Conservation (phyloP, 2,888 invertebrate species). For the Cactoblastis cactorum region DNA sequence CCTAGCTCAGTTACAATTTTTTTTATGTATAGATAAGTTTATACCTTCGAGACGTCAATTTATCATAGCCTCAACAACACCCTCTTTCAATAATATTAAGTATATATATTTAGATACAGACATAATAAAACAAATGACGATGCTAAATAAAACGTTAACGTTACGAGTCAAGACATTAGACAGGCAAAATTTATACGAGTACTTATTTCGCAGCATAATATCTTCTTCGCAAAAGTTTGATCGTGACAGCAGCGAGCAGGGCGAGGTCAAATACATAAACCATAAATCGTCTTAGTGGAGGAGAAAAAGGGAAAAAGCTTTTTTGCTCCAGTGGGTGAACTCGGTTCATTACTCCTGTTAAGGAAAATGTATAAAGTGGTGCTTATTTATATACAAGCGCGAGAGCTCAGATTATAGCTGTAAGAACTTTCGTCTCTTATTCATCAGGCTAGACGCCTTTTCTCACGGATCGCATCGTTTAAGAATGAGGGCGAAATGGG, state of each 20-base stretch:
- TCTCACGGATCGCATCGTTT: neutral
- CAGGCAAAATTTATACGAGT: constrained; percentile 34
- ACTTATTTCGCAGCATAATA: constrained; percentile 33
- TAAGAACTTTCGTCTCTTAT: constrained; percentile 24
- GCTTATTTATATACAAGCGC: constrained; percentile 33
- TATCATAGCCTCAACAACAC: neutral
- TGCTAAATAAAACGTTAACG: constrained; percentile 11
- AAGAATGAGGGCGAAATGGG: neutral
- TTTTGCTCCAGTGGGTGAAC: constrained; percentile 46
- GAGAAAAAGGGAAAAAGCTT: constrained; percentile 48
- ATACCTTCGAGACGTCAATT: neutral
- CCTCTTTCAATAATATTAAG: neutral
- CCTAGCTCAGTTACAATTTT: no score
- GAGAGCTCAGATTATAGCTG: constrained; percentile 24
- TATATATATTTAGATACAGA: constrained; percentile 9
- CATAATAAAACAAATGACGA: neutral
- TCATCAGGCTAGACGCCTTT: constrained; percentile 12
- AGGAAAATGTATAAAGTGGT: constrained; percentile 39
- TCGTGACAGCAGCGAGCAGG: constrained; percentile 19
- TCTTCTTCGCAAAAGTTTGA: constrained; percentile 22
- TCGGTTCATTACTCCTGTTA: constrained; percentile 54
- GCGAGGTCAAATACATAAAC: constrained; percentile 29
- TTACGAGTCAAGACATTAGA: neutral
- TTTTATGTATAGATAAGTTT: neutral
- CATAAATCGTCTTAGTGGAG: constrained; percentile 27